These are phyloP conservation scores for Pardalotus punctatus DNA, from an alignment of 2,113 vertebrate species.

Conservation along the genomic window DNA sequence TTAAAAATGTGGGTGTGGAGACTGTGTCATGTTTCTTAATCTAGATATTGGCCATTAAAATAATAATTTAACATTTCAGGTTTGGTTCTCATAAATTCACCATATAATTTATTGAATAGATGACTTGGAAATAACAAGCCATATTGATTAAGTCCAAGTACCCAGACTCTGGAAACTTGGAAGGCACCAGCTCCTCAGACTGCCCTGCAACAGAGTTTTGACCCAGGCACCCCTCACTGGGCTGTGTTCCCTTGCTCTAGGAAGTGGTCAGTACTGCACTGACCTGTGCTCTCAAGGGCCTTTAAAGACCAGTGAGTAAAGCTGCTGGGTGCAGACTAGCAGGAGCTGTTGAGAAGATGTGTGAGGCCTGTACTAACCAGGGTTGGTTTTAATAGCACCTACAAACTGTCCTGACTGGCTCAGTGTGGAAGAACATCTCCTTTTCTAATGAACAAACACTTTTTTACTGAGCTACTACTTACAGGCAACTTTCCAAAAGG, in stretches of 20 bases:
- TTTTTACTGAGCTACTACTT: not conserved
- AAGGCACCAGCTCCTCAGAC: not conserved
- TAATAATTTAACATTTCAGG: not conserved
- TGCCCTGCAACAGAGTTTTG: not conserved
- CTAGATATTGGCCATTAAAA: not conserved
- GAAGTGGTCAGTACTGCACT: not conserved
- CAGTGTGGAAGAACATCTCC: not conserved
- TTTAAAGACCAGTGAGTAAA: not conserved
- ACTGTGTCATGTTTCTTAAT: not conserved
- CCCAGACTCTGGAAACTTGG: not conserved
- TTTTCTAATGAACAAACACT: not conserved
- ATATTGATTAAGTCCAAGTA: not conserved
- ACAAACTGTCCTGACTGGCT: not conserved
- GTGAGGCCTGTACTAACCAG: not conserved
- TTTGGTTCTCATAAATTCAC: not conserved
- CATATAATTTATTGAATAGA: not conserved
- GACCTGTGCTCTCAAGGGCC: not conserved
- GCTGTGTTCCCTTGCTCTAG: accelerated
- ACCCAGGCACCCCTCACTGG: not conserved
- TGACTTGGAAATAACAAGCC: not conserved
- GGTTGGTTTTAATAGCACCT: not conserved
- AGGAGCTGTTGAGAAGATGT: not conserved
- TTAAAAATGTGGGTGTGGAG: not conserved
- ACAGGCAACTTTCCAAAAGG: not conserved
- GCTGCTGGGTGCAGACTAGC: not conserved